Evolutionary conservation across 2,113 vertebrate species (phyloP).

Genomic region (Cottus gobio): DNA sequence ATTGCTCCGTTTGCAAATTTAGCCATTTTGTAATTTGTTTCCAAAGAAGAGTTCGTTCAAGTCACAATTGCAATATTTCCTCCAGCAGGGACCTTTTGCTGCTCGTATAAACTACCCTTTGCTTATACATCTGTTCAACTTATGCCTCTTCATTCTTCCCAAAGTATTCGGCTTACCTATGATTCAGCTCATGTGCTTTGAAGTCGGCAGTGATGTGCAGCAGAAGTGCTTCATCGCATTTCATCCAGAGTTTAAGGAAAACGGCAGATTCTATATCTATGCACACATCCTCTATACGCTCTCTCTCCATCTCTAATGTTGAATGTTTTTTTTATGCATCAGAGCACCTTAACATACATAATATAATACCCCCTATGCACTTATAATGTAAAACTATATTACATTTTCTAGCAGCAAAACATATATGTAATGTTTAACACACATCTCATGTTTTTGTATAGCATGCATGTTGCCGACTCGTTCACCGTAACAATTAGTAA

Average conservation of each 20-base stretch:
- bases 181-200: not conserved
- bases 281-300: not conserved
- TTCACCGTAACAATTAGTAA: not conserved
- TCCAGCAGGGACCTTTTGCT: not conserved
- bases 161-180: not conserved
- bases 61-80: not conserved
- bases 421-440: not conserved
- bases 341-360: not conserved
- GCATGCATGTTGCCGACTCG: not conserved
- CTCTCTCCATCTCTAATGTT: not conserved
- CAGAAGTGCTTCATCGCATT: not conserved
- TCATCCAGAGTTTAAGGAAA: not conserved
- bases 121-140: not conserved
- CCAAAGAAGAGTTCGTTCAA: not conserved
- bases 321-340: not conserved
- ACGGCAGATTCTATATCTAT: not conserved
- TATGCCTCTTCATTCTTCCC: not conserved
- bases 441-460: not conserved
- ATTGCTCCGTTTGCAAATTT: constrained; percentile 1
- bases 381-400: not conserved
- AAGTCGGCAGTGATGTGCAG: not conserved
- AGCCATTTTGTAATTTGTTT: constrained; percentile 10
- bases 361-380: not conserved
- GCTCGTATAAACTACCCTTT: not conserved
- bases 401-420: not conserved